Percentiles rank a stretch among this genome's conserved stretches.
Conservation (phyloP, 2,888 invertebrate species). For the Amiota communis region DNA sequence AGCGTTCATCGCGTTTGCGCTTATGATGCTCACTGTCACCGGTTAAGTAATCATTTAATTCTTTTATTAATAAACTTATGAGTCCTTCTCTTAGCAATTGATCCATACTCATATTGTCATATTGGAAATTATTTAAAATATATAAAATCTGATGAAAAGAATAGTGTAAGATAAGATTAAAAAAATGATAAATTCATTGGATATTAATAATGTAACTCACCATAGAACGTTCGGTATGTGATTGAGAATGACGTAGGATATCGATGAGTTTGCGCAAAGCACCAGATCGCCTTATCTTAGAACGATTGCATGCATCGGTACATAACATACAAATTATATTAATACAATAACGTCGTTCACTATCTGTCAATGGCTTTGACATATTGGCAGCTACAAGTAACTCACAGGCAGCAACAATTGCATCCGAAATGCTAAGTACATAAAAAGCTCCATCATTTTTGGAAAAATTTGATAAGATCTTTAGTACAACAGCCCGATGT, state of each 20-base stretch:
- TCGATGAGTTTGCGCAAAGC: conserved; percentile 69
- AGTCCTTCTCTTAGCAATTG: conserved; percentile 76
- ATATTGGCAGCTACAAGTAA: conserved; percentile 65
- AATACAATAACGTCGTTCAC: conserved; percentile 69
- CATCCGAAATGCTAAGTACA: conserved; percentile 68
- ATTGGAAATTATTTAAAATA: conserved; percentile 74
- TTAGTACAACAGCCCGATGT: conserved; percentile 64
- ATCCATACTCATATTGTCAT: conserved; percentile 74
- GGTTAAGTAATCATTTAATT: conserved; percentile 71
- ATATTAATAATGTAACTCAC: conserved; percentile 44
- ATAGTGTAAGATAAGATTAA: not conserved
- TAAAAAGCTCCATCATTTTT: conserved; percentile 65
- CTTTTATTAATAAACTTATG: conserved; percentile 74
- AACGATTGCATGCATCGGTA: conserved; percentile 71
- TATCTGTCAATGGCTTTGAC: conserved; percentile 61
- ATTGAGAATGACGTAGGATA: conserved; percentile 65
- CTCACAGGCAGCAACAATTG: conserved; percentile 70
- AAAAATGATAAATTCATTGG: too few species aligned
- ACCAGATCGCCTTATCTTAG: conserved; percentile 71
- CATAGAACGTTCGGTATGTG: conserved; percentile 66
- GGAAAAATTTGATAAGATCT: conserved; percentile 71
- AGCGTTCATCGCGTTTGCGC: conserved; percentile 68
- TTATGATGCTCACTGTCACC: conserved; percentile 69
- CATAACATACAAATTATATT: conserved; percentile 70
- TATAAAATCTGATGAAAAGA: conserved; percentile 56